Base-by-base conservation (phyloP, 2,888 invertebrate genomes). In the Trichogramma dendrolimi region DNA sequence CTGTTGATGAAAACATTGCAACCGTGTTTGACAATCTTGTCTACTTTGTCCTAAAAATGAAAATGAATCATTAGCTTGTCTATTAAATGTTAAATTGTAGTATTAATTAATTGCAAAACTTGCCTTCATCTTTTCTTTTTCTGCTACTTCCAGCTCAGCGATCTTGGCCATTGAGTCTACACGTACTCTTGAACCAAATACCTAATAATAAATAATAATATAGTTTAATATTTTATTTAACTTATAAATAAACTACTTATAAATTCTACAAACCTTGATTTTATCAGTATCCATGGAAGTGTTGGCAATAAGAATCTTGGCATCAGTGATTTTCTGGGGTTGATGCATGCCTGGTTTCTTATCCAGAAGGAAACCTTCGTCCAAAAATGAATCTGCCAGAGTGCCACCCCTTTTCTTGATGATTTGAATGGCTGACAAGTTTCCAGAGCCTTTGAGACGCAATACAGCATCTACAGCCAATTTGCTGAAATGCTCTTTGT, bases 201-300 rank as follows among this genome's bases (percentile, higher is more conserved):
- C 75, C 75, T 76, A 43, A 6, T 41, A 64, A 52, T 80, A 60
- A 62, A 48, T 55, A 50, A 46, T 27, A 51, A 53, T 6, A 55
- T 42, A 43, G 42, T 42, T 41, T 48, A 27, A 41, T 54, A 27
- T 41, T 49, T 60, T 0, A 43, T n/a, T 49, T 44, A 55, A 49
- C 27, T 14, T 40, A 27, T 43, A 41, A n/a, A 40, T 27, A 27
- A 47, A 53, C 4, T 46, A 52, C 53, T 42, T 10, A 27, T 38
- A 49, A 4, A 43, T 43, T n/a, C 39, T 44, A 55, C 50, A 47
- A 62, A 75, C 89, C 84, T 99, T 98, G 70, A 99, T 96, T 82
- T 99, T 99, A 77, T 99, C 99, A 0, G 97, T 95, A 82, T 99
- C 99, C 99, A 99, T 99, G 0, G 99, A 96, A 7, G 99, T 99